Evolutionary conservation across 2,888 invertebrate genomes (phyloP), one percentile per base, ranked within the genome.

Genomic region (Idaea straminata): DNA sequence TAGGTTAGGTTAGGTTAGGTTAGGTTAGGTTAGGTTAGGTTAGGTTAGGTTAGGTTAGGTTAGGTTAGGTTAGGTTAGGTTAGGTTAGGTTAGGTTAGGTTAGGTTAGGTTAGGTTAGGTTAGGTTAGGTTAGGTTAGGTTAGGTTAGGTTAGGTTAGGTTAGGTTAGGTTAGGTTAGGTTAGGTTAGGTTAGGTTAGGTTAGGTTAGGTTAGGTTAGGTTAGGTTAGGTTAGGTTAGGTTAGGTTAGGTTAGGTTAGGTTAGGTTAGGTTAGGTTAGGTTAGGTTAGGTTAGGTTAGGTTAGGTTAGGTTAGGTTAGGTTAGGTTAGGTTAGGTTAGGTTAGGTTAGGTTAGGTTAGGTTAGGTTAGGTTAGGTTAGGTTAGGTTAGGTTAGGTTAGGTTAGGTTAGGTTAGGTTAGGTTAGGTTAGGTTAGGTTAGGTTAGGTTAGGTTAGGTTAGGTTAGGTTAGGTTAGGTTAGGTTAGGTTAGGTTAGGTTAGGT

Each of bases 61-160:
- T n/a, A n/a, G n/a, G n/a, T n/a, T n/a, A n/a, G n/a, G n/a, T n/a
- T n/a, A n/a, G n/a, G n/a, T n/a, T n/a, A n/a, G n/a, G n/a, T n/a
- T n/a, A n/a, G n/a, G n/a, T n/a, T n/a, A n/a, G n/a, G n/a, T n/a
- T n/a, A n/a, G n/a, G n/a, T n/a, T n/a, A n/a, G n/a, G n/a, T n/a
- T n/a, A n/a, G n/a, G n/a, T n/a, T n/a, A n/a, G n/a, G n/a, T n/a
- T n/a, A n/a, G n/a, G n/a, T n/a, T n/a, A n/a, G n/a, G n/a, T n/a
- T n/a, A n/a, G n/a, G n/a, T n/a, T n/a, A n/a, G n/a, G n/a, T n/a
- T n/a, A n/a, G n/a, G n/a, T n/a, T n/a, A n/a, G n/a, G n/a, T n/a
- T n/a, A n/a, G n/a, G n/a, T n/a, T n/a, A 72, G 72, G 70, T 73
- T 73, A 71, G 72, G 74, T 72, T 72, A 70, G 72, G 74, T 71